A percentile compares a stretch with the other conserved stretches of the same genome.
These are phyloP conservation scores for Apodemus agrarius DNA, from an alignment of 2,797 vertebrate genomes.

Conservation along the genomic window DNA sequence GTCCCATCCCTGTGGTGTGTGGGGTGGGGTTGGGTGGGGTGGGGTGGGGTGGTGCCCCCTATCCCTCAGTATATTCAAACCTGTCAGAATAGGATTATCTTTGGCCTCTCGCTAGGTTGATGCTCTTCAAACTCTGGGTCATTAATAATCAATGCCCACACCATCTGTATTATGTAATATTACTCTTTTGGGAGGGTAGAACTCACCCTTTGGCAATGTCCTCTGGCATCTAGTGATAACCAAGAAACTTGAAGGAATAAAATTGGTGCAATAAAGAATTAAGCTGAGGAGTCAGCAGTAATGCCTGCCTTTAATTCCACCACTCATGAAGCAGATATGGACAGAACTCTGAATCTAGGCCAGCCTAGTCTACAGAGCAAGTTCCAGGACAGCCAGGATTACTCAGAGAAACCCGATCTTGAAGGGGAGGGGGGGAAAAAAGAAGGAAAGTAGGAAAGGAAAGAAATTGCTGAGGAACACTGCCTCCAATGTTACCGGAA, in stretches of 20 bases:
- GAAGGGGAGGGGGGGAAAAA: rapidly evolving
- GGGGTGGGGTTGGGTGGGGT: not conserved
- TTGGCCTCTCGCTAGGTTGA: not conserved
- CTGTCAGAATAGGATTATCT: not conserved
- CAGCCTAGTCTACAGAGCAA: not conserved
- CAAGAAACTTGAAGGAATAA: not conserved
- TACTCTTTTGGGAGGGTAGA: not conserved
- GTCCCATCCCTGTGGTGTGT: not conserved
- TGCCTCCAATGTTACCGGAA: not conserved
- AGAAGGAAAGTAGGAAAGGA: not conserved
- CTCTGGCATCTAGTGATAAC: not conserved
- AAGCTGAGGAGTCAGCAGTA: not conserved
- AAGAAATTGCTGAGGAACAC: not conserved
- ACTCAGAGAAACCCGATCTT: not conserved
- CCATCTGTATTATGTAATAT: not conserved
- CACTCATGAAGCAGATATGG: not conserved
- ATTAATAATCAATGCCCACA: not conserved
- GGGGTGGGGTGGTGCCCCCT: not conserved
- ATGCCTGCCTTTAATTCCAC: not conserved
- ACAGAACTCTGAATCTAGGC: not conserved
- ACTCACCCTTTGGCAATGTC: not conserved
- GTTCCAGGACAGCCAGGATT: not conserved
- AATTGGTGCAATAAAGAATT: not conserved
- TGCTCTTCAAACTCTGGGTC: slow-evolving; percentile 3
- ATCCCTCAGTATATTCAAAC: not conserved